Evolutionary conservation across 1,140 invertebrate genomes (phyloP).

Genomic region (Heterodera schachtii): DNA sequence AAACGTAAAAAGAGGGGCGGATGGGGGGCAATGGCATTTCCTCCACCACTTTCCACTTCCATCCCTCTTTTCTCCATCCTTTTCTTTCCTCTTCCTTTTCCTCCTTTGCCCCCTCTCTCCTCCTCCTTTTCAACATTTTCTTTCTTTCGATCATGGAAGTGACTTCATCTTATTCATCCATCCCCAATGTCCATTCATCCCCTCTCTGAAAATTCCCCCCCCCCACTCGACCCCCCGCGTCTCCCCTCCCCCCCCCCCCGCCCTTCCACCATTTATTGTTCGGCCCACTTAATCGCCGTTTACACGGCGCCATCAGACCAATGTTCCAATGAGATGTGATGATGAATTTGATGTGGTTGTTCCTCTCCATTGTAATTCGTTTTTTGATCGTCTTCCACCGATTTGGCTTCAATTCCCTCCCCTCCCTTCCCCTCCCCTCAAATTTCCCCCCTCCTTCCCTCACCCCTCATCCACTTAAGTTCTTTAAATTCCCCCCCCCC

Average conservation of each 20-base stretch:
- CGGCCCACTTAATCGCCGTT: not conserved
- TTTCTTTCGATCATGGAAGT: not conserved
- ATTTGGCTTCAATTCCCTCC: no score
- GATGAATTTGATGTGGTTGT: not conserved
- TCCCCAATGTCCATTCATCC: not conserved
- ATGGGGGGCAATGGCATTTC: not conserved
- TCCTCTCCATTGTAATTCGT: not conserved
- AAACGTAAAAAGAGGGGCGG: not conserved
- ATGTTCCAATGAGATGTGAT: not conserved
- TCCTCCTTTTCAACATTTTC: not conserved
- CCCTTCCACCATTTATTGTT: not conserved
- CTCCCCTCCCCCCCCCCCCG: not conserved
- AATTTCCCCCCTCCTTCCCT: no score
- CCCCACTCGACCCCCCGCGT: not conserved
- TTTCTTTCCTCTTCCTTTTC: not conserved
- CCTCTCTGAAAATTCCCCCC: not conserved
- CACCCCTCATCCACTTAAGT: no score
- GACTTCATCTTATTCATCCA: not conserved
- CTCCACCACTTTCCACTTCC: not conserved
- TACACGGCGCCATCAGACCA: not conserved
- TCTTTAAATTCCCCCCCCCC: no score
- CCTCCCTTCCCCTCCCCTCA: no score
- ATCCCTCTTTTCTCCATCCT: not conserved
- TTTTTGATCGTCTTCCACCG: no score
- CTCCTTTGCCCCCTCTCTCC: not conserved